Base-by-base conservation (phyloP, 2,797 vertebrate species). In the Ataeniobius toweri region DNA sequence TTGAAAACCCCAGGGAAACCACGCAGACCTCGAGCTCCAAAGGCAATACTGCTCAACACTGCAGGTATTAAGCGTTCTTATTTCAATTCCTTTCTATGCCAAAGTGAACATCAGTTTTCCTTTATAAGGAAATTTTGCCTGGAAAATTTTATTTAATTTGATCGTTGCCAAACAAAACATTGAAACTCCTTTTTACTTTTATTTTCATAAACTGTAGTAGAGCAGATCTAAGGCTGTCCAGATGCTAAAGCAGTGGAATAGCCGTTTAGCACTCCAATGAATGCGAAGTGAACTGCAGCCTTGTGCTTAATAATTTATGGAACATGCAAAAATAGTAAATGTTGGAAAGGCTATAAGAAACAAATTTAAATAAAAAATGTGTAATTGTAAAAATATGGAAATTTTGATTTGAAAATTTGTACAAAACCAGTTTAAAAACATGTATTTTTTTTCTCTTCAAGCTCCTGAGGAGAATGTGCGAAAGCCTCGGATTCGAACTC, bases 11-110 rank as follows among this genome's bases (percentile, higher is more conserved):
- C 91, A 87, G 86, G 91, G 80, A 95, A 94, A 90, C 84, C 82
- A 80, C 91, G 94, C 44, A 95, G 94, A 92, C 93, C 93, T 89
- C 89, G 88, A 81, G 68, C 87, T 83, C 91, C 94, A 50, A 94
- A 93, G 83, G 83, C 91, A 46, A 72, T 86, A 44, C 86, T 71
- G 88, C 80, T 58, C 12, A 88, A 85, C 85, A 88, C 80, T 18
- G 76, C 90, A 87, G 93, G 92, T 93, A 93, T 72, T 74, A 12
- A n/a, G 48, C 24, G 24, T 20, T 68, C 14, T 44, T n/a, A 36
- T 50, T 73, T 79, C 12, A 79, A n/a, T 44, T 48, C 5, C 59
- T 70, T 69, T 6, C 41, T 24, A 5, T 1, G 3, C 8, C 41
- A 31, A 44, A 76, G 36, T 67, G 36, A 71, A 8, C 14, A 10